Evolutionary conservation across 2,113 vertebrate genomes (phyloP).

Genomic region (Eurystomus gularis): DNA sequence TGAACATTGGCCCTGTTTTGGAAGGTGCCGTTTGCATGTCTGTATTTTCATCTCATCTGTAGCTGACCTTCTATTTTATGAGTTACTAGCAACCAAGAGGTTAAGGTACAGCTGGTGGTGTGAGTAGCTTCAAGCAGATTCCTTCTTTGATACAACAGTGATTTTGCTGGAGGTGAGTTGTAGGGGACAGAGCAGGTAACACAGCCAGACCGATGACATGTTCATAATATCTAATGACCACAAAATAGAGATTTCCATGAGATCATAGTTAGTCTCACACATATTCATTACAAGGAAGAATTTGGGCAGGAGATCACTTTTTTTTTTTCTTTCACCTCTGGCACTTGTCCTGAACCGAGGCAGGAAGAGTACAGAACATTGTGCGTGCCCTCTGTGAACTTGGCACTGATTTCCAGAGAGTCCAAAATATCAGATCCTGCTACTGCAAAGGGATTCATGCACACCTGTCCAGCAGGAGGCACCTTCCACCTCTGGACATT

Average conservation of each 20-base stretch:
- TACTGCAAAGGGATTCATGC: neutral
- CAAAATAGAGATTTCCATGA: conserved; percentile 36
- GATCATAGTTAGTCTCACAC: conserved; percentile 38
- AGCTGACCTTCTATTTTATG: neutral
- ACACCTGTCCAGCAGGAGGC: neutral
- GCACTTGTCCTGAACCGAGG: neutral
- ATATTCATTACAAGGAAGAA: conserved; percentile 50
- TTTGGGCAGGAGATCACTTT: neutral
- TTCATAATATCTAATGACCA: conserved; percentile 9
- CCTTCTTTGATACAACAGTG: neutral
- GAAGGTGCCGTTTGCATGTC: neutral
- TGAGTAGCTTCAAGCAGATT: neutral
- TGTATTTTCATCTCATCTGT: neutral
- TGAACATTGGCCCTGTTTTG: neutral
- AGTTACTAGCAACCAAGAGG: neutral
- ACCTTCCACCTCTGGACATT: neutral
- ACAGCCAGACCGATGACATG: conserved; percentile 7
- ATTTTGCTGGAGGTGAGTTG: conserved; percentile 17
- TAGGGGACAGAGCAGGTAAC: neutral
- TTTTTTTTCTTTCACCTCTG: neutral
- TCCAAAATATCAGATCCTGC: neutral
- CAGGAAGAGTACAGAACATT: neutral
- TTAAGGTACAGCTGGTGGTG: neutral
- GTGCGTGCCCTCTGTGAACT: neutral
- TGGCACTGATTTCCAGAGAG: neutral